Evolutionary conservation across 2,797 vertebrate genomes (phyloP), one percentile per base, ranked within the genome.

Genomic region (Pangasius larnaudii): DNA sequence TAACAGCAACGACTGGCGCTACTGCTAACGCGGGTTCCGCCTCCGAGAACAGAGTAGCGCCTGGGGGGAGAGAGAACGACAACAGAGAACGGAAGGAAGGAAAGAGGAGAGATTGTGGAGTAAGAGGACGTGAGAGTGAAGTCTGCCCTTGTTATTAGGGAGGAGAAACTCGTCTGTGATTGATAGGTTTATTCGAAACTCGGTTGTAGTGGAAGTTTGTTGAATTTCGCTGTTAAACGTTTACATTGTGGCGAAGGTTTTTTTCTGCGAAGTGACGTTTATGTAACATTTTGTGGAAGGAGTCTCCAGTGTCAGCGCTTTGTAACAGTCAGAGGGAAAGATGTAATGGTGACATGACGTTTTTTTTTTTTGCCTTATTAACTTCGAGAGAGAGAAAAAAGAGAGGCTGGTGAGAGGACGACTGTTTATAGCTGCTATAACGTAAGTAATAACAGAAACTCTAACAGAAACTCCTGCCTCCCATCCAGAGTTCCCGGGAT

Each of bases 1-100:
- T 75, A 87, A 83, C 79, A 61, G 58, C 63, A 72, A 71, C 51
- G 27, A 77, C 75, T 77, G 75, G 85, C 61, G 46, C 59, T 86
- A 61, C 30, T 42, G 84, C 67, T 11, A 74, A 42, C 27, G 27
- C 39, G 0, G 39, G 59, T 65, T 49, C 27, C 59, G 42, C 69
- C 85, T 85, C 84, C 1, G 53, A 77, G 85, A n/a, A 4, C 69
- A 77, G 58, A 51, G 14, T 24, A 78, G 58, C 11, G 58, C 85
- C 85, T 5, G 30, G 59, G 33, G 65, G 24, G n/a, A 56, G 18
- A 86, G 7, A 24, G 85, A 65, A 10, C 13, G 59, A 78, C 49
- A 71, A 9, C 7, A 27, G 53, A 79, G 24, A 6, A 69, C 24
- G 30, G 36, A 56, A 84, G 36, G 22, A 65, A 88, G 63, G 61